phyloP scores from a whole-genome alignment of 2,113 vertebrate species.

The Rhombomys opimus region DNA sequence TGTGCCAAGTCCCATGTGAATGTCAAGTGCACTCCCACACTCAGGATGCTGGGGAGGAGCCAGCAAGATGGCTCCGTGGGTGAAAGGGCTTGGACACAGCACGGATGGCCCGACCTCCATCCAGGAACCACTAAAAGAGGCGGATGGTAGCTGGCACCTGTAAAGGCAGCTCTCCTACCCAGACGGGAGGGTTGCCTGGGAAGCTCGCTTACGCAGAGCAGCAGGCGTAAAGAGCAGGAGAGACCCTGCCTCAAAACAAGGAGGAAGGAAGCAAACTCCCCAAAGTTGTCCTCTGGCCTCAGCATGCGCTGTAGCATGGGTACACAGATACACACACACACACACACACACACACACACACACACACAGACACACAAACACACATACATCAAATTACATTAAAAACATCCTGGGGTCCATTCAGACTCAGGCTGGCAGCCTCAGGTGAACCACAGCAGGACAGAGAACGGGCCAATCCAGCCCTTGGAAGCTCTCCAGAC shows the following conservation, averaged over 20 bases:
- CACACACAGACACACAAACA: background rate
- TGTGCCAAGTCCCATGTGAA: too few relatives aligned
- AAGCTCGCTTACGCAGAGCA: background rate
- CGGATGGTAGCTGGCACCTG: background rate
- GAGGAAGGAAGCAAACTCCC: background rate
- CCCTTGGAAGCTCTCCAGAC: background rate
- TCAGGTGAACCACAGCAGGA: background rate
- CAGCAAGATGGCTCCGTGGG: background rate
- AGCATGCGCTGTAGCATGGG: background rate
- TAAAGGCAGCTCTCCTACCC: background rate
- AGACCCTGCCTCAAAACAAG: background rate
- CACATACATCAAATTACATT: background rate
- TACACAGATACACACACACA: background rate
- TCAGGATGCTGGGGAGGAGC: background rate
- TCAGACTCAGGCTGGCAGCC: background rate
- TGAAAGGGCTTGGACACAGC: too few relatives aligned
- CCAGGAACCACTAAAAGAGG: background rate
- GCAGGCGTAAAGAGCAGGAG: background rate
- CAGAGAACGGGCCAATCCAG: background rate
- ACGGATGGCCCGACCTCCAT: background rate
- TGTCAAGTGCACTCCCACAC: background rate
- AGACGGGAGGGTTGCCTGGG: background rate
- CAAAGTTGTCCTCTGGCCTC: background rate
- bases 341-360: background rate
- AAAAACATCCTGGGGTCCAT: background rate